Base-by-base conservation (phyloP, 2,797 vertebrate genomes). In the Loris lydekkerianus region DNA sequence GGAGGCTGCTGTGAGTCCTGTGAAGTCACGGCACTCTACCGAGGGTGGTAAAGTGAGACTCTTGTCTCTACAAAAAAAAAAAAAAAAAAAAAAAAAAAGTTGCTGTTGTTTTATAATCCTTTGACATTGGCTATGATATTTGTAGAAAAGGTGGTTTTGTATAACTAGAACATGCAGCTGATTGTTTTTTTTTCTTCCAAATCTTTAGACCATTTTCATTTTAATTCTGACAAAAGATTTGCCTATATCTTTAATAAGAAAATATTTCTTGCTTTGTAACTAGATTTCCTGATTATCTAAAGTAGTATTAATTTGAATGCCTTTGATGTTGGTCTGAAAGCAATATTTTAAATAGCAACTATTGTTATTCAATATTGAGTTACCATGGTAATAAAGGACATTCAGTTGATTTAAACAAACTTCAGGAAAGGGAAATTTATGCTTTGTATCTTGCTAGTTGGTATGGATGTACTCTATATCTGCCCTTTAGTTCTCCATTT, bases 361-460 rank as follows among this genome's bases (percentile, higher is more conserved):
- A 88, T 88, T 97, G 77, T 96, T 95, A 84, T 90, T 96, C 81
- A 96, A 18, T 75, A 69, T 46, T 70, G 78, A 56, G 84, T 97
- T 95, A 84, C 94, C 60, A 93, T 96, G 63, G 94, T 67, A 97
- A 96, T 89, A 93, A 90, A 85, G 80, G 18, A 69, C 31, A 75
- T 90, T 96, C 13, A 76, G 60, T 96, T 92, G 56, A 96, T 92
- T 95, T 96, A 95, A 97, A 73, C n/a, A 78, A 61, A 93, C 40
- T 94, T 92, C 84, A 91, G 46, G 75, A 96, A 77, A 93, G 20
- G 31, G 61, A 76, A 82, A 89, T 94, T 70, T 90, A 78, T 94
- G 18, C 29, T 93, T 20, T 60, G 0, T 92, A 53, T 94, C 27
- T 88, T 94, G 95, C 58, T 23, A 37, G 29, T 93, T 96, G 27